A percentile compares a stretch with the other conserved stretches of the same genome.
phyloP scores from a whole-genome alignment of 1,140 invertebrate genomes.

The Neomicropteryx cornuta region DNA sequence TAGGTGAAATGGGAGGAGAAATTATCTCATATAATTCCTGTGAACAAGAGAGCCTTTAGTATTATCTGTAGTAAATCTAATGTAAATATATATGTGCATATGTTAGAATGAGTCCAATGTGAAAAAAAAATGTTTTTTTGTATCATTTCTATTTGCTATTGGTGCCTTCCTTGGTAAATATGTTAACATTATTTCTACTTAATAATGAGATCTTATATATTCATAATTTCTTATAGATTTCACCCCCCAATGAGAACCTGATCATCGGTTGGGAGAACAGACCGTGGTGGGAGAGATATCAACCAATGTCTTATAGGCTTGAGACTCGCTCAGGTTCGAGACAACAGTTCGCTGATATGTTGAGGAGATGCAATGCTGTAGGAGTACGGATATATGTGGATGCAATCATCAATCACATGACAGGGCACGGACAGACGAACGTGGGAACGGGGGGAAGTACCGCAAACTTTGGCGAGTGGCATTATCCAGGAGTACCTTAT shows the following conservation, averaged over 20 bases:
- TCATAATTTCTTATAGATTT: conserved; percentile 28
- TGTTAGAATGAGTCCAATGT: too few species aligned
- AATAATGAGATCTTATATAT: too few species aligned
- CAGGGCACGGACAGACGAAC: conserved; percentile 26
- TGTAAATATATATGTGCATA: too few species aligned
- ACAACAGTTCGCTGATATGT: conserved; percentile 63
- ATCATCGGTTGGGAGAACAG: conserved; percentile 37
- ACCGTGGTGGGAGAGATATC: conserved; percentile 78
- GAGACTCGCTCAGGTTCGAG: conserved; percentile 65
- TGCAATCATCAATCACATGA: conserved; percentile 70
- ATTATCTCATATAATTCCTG: too few species aligned
- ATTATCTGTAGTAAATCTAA: too few species aligned
- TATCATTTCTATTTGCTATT: too few species aligned
- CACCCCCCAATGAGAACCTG: conserved; percentile 47
- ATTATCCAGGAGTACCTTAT: conserved; percentile 41
- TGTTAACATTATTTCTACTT: too few species aligned
- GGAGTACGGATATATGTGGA: conserved; percentile 72
- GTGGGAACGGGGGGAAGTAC: conserved; percentile 41
- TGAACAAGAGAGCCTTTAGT: too few species aligned
- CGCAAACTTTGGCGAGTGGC: conserved; percentile 24
- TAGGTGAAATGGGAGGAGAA: too few species aligned
- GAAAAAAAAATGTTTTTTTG: too few species aligned
- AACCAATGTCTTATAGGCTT: conserved; percentile 74
- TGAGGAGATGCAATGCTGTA: conserved; percentile 56
- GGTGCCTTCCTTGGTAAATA: too few species aligned